phyloP scores from a whole-genome alignment of 1,140 invertebrate species.

The Drosophila tropicalis region DNA sequence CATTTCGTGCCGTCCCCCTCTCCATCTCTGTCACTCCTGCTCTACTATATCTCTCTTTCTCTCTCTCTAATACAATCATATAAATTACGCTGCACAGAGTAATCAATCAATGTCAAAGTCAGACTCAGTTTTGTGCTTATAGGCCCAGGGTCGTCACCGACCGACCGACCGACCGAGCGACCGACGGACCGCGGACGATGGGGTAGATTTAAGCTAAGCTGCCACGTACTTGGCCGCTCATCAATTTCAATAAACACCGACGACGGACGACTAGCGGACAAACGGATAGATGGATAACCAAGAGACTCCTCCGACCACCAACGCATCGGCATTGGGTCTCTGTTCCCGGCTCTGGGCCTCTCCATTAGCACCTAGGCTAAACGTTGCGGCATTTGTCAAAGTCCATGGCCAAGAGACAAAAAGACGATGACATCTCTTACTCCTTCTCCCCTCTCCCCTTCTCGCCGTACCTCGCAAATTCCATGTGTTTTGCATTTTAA shows the following conservation, averaged over 20 bases:
- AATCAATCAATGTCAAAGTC: slow-evolving; percentile 80
- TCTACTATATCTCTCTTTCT: slow-evolving; percentile 15
- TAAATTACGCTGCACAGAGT: slow-evolving; percentile 72
- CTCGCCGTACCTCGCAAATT: neutral
- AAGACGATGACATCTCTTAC: slow-evolving; percentile 30
- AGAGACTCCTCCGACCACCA: slow-evolving; percentile 17
- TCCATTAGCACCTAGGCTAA: slow-evolving; percentile 76
- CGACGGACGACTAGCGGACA: neutral
- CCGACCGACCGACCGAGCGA: neutral
- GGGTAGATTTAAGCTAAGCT: slow-evolving; percentile 75
- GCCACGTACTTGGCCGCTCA: slow-evolving; percentile 78
- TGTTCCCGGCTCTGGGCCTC: neutral
- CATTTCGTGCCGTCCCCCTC: neutral
- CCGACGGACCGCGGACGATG: neutral
- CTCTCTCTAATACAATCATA: slow-evolving; percentile 72
- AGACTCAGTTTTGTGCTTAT: slow-evolving; percentile 55
- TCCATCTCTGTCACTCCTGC: neutral
- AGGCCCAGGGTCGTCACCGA: slow-evolving; percentile 46
- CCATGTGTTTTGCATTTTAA: slow-evolving; percentile 79
- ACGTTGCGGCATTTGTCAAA: slow-evolving; percentile 72
- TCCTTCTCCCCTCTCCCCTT: neutral
- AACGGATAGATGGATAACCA: neutral
- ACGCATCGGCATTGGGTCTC: neutral
- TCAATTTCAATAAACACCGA: slow-evolving; percentile 75
- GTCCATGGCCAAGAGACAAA: slow-evolving; percentile 41